These are phyloP conservation scores for Lampris incognitus DNA, from an alignment of 2,113 vertebrate genomes.

Conservation along the genomic window DNA sequence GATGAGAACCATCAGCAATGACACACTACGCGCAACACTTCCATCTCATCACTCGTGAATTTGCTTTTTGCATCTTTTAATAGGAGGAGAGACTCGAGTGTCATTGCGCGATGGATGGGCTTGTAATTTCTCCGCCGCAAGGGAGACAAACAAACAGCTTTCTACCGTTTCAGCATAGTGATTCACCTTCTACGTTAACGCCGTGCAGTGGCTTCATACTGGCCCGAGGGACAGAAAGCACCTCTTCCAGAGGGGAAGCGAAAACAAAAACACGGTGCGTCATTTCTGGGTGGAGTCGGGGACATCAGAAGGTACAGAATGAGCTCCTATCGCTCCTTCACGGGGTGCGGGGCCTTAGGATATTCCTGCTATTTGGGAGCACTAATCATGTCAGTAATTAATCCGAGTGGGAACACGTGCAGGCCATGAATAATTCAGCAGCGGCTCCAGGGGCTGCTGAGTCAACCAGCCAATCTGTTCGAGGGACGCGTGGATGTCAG, in stretches of 20 bases:
- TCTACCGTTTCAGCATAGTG: constrained; percentile 8
- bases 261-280: constrained; percentile 20
- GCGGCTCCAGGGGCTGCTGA: constrained; percentile 41
- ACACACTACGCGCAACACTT: constrained; percentile 36
- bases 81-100: constrained; percentile 1
- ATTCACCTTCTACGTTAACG: constrained; percentile 17
- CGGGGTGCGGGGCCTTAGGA: constrained; percentile 21
- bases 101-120: constrained; percentile 10
- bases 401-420: constrained; percentile 57
- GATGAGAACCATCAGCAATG: constrained; percentile 29
- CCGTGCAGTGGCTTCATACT: constrained; percentile 3
- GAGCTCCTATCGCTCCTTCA: not conserved
- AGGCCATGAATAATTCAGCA: constrained; percentile 67
- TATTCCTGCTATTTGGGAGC: constrained; percentile 38
- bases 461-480: constrained; percentile 49
- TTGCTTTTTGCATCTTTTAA: constrained; percentile 40
- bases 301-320: constrained; percentile 21
- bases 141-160: not conserved
- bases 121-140: constrained; percentile 7
- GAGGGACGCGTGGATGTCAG: constrained; percentile 36
- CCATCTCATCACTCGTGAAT: constrained; percentile 42
- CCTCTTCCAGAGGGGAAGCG: not conserved
- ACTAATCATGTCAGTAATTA: constrained; percentile 68
- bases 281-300: not conserved
- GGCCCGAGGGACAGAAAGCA: not conserved